Percentiles rank a stretch among this genome's conserved stretches.
These are phyloP conservation scores for Galeopterus variegatus DNA, from an alignment of 2,113 vertebrate species.

Conservation along the genomic window DNA sequence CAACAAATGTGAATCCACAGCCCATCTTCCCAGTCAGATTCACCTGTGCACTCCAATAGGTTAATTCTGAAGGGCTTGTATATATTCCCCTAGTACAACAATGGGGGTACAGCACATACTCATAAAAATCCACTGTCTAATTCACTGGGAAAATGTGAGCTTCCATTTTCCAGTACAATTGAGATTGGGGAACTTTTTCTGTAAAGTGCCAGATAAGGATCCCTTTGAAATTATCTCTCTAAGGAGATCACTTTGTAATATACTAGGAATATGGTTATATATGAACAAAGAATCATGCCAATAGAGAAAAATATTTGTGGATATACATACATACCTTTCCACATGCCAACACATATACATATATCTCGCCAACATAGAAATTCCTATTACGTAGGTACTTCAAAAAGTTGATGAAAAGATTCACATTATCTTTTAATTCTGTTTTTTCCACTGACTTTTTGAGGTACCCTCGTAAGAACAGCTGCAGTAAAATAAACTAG, in stretches of 20 bases:
- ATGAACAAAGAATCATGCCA: not conserved
- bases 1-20: not conserved
- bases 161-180: not conserved
- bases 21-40: not conserved
- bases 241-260: not conserved
- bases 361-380: not conserved
- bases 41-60: not conserved
- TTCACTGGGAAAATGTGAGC: not conserved
- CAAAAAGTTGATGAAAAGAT: too few relatives aligned
- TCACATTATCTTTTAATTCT: too few relatives aligned
- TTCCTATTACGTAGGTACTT: not conserved
- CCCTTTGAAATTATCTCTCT: constrained; percentile 11
- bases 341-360: not conserved
- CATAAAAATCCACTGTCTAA: constrained; percentile 16
- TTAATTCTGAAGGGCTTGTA: not conserved
- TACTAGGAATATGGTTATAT: not conserved
- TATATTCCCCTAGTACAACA: not conserved
- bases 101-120: not conserved
- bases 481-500: not conserved
- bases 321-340: not conserved
- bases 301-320: not conserved
- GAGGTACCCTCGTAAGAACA: not conserved
- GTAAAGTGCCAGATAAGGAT: not conserved
- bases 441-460: too few relatives aligned
- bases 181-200: not conserved